Percentiles rank a stretch among this genome's conserved stretches.
phyloP scores from a whole-genome alignment of 1,140 invertebrate genomes.

The Drosophila saltans region DNA sequence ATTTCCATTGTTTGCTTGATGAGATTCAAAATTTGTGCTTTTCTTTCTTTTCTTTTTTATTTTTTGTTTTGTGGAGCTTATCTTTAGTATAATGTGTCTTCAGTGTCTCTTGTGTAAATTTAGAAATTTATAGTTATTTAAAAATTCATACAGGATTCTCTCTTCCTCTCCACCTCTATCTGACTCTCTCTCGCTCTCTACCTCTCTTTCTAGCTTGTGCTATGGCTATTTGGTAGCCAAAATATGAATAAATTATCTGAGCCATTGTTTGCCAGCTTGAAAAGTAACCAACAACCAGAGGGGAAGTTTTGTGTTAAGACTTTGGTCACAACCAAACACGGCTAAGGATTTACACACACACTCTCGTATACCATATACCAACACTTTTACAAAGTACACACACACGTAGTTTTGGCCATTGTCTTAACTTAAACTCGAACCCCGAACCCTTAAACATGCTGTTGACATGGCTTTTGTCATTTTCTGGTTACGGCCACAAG shows the following conservation, averaged over 20 bases:
- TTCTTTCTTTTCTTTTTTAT: slow-evolving; percentile 29
- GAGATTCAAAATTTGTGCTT: slow-evolving; percentile 55
- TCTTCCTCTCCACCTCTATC: not conserved
- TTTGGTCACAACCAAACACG: slow-evolving; percentile 70
- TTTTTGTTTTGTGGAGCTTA: slow-evolving; percentile 57
- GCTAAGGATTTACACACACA: slow-evolving; percentile 37
- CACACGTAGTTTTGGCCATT: slow-evolving; percentile 44
- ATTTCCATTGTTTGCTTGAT: slow-evolving; percentile 68
- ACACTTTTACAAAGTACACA: not conserved
- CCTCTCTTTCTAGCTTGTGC: slow-evolving; percentile 14
- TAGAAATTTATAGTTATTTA: slow-evolving; percentile 82
- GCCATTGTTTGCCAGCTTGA: slow-evolving; percentile 69
- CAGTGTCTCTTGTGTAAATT: slow-evolving; percentile 77
- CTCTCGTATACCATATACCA: slow-evolving; percentile 12
- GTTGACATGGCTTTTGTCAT: slow-evolving; percentile 80
- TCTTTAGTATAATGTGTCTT: slow-evolving; percentile 78
- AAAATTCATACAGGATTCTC: slow-evolving; percentile 59
- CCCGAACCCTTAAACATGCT: slow-evolving; percentile 69
- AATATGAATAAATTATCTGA: slow-evolving; percentile 77
- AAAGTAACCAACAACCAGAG: slow-evolving; percentile 67
- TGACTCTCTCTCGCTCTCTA: not conserved
- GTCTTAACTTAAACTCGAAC: slow-evolving; percentile 62
- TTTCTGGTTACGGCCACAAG: slow-evolving; percentile 76
- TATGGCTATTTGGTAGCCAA: slow-evolving; percentile 51
- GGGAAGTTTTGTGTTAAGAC: slow-evolving; percentile 57